These are phyloP conservation scores for Oreochromis grahami DNA, from an alignment of 2,797 vertebrate genomes.

Conservation along the genomic window DNA sequence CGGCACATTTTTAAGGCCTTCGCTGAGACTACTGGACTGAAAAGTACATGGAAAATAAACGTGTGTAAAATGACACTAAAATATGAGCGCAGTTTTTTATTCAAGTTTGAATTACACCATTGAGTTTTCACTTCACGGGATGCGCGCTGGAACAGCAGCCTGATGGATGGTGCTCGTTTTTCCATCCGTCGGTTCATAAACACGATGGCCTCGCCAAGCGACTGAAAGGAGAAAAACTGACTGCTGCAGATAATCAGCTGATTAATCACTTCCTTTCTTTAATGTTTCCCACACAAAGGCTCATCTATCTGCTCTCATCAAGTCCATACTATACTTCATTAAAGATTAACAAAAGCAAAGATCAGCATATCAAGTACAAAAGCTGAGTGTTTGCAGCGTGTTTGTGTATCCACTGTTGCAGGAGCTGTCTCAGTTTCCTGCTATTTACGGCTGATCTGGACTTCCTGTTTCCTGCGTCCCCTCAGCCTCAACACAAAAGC, in stretches of 20 bases:
- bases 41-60: not conserved
- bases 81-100: not conserved
- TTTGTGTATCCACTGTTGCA: not conserved
- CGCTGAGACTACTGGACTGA: not conserved
- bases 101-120: not conserved
- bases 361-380: not conserved
- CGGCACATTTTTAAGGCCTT: not conserved
- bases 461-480: slow-evolving; percentile 38
- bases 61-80: not conserved
- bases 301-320: not conserved
- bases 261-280: not conserved
- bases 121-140: not conserved
- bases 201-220: not conserved
- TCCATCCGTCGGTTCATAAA: not conserved
- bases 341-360: not conserved
- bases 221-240: not conserved
- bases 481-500: slow-evolving; percentile 1
- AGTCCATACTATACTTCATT: not conserved
- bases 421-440: slow-evolving; percentile 19
- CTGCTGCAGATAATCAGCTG: not conserved
- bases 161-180: not conserved
- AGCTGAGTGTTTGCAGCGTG: not conserved
- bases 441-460: slow-evolving; percentile 4
- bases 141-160: not conserved
- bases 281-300: not conserved